Conservation (phyloP, 2,888 invertebrate genomes). For the Cremastobaeus sp. region DNA sequence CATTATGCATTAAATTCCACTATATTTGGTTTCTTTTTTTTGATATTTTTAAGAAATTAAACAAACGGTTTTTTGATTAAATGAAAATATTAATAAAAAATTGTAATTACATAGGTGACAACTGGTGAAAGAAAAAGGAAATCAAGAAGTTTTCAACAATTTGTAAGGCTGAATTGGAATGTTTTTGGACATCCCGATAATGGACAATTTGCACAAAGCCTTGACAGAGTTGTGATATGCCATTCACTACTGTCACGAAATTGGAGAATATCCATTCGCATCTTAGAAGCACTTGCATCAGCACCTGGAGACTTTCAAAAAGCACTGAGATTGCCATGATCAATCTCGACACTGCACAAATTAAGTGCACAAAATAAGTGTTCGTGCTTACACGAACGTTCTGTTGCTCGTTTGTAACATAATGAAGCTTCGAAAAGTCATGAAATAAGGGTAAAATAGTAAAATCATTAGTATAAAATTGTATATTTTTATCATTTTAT, state of each 20-base stretch:
- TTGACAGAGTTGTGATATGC: slow-evolving; percentile 97
- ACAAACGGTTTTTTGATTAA: too few species aligned
- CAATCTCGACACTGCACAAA: slow-evolving; percentile 96
- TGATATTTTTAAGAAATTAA: too few species aligned
- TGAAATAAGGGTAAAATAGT: slow-evolving; percentile 99
- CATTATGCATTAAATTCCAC: too few species aligned
- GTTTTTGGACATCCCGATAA: slow-evolving; percentile 96
- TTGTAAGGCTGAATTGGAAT: slow-evolving; percentile 96
- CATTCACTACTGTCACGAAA: slow-evolving; percentile 97
- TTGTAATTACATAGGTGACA: slow-evolving; percentile 81
- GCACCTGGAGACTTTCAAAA: slow-evolving; percentile 95
- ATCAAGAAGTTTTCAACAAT: slow-evolving; percentile 92
- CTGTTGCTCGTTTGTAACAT: too few species aligned
- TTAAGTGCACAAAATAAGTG: slow-evolving; percentile 95
- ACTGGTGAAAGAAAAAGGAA: slow-evolving; percentile 95
- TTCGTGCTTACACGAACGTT: slow-evolving; percentile 98
- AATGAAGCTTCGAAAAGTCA: slow-evolving; percentile 99
- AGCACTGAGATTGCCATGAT: slow-evolving; percentile 99
- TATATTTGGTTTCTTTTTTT: too few species aligned
- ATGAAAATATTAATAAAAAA: too few species aligned
- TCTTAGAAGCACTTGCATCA: slow-evolving; percentile 98
- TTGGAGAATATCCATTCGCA: slow-evolving; percentile 99
- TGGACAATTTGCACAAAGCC: slow-evolving; percentile 99
- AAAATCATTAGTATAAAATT: slow-evolving; percentile 96
- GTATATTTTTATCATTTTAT: too few species aligned